phyloP scores from a whole-genome alignment of 2,888 invertebrate genomes.

The Ichneumoninae sp. region DNA sequence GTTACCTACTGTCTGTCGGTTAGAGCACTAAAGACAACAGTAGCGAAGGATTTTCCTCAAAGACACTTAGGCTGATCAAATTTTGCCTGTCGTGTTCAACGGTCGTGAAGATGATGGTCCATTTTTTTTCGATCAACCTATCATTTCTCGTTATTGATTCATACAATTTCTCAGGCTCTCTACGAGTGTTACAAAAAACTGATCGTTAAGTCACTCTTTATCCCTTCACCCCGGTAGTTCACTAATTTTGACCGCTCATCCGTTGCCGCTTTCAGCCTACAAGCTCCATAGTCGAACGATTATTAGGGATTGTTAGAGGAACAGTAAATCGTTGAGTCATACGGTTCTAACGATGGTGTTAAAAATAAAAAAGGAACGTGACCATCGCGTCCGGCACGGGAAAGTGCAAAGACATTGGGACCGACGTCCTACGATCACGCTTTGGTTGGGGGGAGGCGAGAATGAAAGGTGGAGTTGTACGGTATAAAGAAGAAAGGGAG shows the following conservation, averaged over 20 bases:
- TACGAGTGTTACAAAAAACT: background rate
- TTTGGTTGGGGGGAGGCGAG: background rate
- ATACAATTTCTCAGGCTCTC: background rate
- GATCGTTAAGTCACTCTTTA: conserved; percentile 2
- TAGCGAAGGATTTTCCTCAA: too few relatives aligned
- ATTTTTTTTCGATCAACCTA: too few relatives aligned
- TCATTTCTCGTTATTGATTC: too few relatives aligned
- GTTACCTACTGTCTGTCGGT: too few relatives aligned
- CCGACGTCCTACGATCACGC: conserved; percentile 2
- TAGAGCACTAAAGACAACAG: too few relatives aligned
- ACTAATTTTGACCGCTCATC: background rate
- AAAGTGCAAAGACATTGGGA: conserved; percentile 14
- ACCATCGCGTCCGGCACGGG: background rate
- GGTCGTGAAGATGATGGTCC: too few relatives aligned
- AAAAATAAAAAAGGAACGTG: conserved; percentile 14
- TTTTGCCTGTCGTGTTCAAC: too few relatives aligned
- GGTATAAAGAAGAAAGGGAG: conserved; percentile 46
- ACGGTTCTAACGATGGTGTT: conserved; percentile 18
- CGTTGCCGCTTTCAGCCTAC: background rate
- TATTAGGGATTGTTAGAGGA: conserved; percentile 12
- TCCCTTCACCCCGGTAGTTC: background rate
- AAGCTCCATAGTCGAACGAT: conserved; percentile 2
- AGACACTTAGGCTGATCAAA: too few relatives aligned
- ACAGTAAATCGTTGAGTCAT: conserved; percentile 17
- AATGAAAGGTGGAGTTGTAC: conserved; percentile 35